Base-by-base conservation (phyloP, 2,797 vertebrate species). In the Bradypodion ventrale region DNA sequence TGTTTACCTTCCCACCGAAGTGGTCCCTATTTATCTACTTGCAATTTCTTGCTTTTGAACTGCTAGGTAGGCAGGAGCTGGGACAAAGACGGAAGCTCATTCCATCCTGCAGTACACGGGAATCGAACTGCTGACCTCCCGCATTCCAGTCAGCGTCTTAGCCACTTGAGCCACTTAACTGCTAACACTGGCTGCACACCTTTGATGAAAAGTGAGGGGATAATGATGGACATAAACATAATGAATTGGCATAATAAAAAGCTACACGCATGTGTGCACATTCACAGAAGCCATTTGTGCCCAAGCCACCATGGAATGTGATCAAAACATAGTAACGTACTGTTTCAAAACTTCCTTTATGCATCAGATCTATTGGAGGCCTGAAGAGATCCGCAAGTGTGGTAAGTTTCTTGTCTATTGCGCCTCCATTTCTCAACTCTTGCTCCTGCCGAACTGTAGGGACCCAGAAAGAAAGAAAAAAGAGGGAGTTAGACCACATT, bases 291-390 rank as follows among this genome's bases (percentile, higher is more conserved):
- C 42, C 6, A 9, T 0, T 21, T 10, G 10, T 13, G 42, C 5
- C 1, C 6, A 62, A 25, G 37, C 1, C 77, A 68, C 1, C 52
- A 70, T 3, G 0, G 0, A 42, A 52, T 25, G 75, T 27, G 76
- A 49, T 1, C 59, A 62, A n/a, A 59, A 52, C 1, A 23, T 13
- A 88, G 62, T 29, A 83, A 93, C 97, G 96, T 93, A 99, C 99
- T 89, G 98, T 99, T 96, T 99, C 98, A 96, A 99, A 99, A 96
- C 98, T 99, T 94, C 99, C 99, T 96, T 99, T 99, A 96, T 99
- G 98, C 98, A 99, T 99, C 93, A 99, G 96, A 92, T 99, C 99
- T 89, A 99, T 99, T 84, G 99, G 99, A 83, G 99, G 99, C 87
- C 99, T 97, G 95, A 99, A 99, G 63, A 99, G 97, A 94, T 99